These are phyloP conservation scores for Zaprionus gabonicus DNA, from an alignment of 1,140 invertebrate species.

Conservation along the genomic window DNA sequence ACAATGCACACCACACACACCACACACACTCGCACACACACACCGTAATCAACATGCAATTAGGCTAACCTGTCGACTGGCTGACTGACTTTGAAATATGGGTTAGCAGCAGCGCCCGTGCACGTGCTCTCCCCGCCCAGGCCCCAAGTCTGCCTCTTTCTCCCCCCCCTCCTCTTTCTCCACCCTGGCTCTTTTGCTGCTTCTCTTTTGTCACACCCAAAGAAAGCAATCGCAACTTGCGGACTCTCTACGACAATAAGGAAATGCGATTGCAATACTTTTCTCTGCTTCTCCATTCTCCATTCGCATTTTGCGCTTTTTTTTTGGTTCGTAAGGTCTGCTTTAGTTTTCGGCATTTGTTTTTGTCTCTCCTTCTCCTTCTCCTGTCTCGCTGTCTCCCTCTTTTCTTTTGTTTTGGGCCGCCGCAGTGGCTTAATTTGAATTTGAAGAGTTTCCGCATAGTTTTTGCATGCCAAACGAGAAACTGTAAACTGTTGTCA, in stretches of 20 bases:
- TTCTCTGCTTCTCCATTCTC: conserved; percentile 22
- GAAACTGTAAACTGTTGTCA: conserved; percentile 51
- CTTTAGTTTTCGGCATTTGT: conserved; percentile 42
- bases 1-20: conserved; percentile 32
- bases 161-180: background rate
- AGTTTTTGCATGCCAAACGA: conserved; percentile 52
- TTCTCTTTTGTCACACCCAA: conserved; percentile 40
- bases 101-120: conserved; percentile 56
- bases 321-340: conserved; percentile 32
- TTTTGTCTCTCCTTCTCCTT: conserved; percentile 49
- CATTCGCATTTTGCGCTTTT: conserved; percentile 23
- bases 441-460: conserved; percentile 78
- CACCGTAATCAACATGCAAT: conserved; percentile 72
- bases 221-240: conserved; percentile 33
- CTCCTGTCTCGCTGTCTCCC: conserved; percentile 10
- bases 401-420: conserved; percentile 26
- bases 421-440: conserved; percentile 66
- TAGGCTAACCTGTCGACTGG: conserved; percentile 71
- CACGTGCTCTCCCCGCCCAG: conserved; percentile 21
- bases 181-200: background rate
- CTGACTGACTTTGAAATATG: conserved; percentile 82
- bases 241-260: conserved; percentile 54
- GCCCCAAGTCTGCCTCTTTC: background rate
- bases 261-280: conserved; percentile 62
- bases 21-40: conserved; percentile 12